Conservation (phyloP, 2,797 vertebrate genomes). For the Platyrinchus mystaceus region DNA sequence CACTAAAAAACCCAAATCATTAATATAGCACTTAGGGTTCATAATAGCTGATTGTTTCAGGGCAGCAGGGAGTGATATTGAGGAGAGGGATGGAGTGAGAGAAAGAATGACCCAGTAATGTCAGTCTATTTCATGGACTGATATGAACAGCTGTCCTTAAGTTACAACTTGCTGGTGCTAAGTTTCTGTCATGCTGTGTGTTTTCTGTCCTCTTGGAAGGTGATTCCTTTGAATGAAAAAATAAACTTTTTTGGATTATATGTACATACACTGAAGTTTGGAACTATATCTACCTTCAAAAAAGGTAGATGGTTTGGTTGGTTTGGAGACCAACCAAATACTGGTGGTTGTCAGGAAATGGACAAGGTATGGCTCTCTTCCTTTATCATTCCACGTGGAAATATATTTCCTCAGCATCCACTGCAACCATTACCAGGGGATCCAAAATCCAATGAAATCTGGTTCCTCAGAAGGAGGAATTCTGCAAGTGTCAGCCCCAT, state of each 20-base stretch:
- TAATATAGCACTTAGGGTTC: background rate
- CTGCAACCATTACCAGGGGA: background rate
- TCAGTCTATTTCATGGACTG: background rate
- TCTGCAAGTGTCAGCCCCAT: background rate
- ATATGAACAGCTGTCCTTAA: accelerated
- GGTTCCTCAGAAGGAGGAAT: background rate
- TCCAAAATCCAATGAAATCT: background rate
- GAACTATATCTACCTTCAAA: background rate
- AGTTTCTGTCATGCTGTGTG: background rate
- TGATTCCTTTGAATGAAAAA: background rate
- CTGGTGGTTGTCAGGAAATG: background rate
- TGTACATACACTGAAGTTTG: background rate
- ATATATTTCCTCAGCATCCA: background rate
- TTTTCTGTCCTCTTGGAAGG: background rate
- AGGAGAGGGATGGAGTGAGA: background rate
- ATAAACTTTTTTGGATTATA: background rate
- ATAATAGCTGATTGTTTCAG: background rate
- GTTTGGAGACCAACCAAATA: background rate
- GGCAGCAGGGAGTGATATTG: background rate
- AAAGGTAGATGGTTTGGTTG: too few relatives aligned
- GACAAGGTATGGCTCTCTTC: background rate
- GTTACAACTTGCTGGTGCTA: background rate
- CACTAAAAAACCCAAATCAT: background rate
- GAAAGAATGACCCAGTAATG: background rate
- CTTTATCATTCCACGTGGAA: background rate